These are phyloP conservation scores for Enteromius mattozi DNA, from an alignment of 2,797 vertebrate genomes.

Conservation along the genomic window DNA sequence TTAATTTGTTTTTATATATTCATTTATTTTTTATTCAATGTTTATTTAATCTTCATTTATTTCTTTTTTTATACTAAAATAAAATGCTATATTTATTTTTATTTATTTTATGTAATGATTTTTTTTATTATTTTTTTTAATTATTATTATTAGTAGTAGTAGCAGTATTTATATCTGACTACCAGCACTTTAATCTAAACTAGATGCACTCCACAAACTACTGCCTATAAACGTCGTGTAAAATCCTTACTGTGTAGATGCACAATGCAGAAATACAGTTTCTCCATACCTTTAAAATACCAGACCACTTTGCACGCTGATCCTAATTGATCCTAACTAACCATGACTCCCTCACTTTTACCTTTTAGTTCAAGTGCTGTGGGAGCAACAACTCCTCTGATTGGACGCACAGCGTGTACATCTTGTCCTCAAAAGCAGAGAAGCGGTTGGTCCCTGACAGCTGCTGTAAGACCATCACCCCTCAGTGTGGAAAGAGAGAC, in stretches of 20 bases:
- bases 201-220: background rate
- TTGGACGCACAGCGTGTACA: conserved; percentile 80
- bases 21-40: background rate
- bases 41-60: background rate
- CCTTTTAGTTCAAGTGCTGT: conserved; percentile 86
- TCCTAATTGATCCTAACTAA: conserved; percentile 1
- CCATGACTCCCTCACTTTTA: background rate
- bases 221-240: background rate
- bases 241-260: background rate
- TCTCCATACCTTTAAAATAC: background rate
- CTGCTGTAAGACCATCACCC: conserved; percentile 87
- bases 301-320: background rate
- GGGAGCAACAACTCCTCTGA: conserved; percentile 86
- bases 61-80: background rate
- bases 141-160: no score
- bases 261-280: background rate
- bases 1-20: background rate
- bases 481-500: conserved; percentile 78
- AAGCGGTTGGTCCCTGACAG: conserved; percentile 84
- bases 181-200: background rate
- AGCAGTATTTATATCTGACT: background rate
- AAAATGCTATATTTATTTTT: background rate
- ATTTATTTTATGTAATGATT: no score
- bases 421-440: conserved; percentile 68
- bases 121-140: background rate